These are phyloP conservation scores for Drosophila insularis DNA, from an alignment of 1,140 invertebrate genomes.

Conservation along the genomic window DNA sequence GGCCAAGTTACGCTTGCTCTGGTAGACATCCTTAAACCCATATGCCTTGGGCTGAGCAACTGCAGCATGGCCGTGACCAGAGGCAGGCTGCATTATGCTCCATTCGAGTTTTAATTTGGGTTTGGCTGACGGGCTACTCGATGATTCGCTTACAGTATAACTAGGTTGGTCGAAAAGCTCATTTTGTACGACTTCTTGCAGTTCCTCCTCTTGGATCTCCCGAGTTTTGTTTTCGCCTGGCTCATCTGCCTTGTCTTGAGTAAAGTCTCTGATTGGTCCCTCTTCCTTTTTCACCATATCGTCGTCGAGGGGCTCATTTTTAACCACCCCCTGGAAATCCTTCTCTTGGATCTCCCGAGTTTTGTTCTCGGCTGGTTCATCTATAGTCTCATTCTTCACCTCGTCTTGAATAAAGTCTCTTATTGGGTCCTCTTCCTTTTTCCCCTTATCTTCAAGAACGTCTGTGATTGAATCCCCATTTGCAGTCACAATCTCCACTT, in stretches of 20 bases:
- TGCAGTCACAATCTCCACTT: neutral
- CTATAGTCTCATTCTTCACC: neutral
- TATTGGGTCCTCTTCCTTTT: neutral
- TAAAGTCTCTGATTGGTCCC: neutral
- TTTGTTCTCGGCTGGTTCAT: too few relatives aligned
- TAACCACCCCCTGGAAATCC: too few relatives aligned
- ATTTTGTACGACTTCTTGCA: neutral
- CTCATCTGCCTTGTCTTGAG: neutral
- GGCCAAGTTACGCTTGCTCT: slow-evolving; percentile 50
- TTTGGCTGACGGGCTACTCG: neutral
- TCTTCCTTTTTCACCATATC: neutral
- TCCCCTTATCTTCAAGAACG: neutral
- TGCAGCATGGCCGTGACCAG: neutral
- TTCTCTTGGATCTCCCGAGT: neutral
- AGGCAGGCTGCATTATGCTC: slow-evolving; percentile 10
- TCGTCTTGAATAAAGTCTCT: neutral
- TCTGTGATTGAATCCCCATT: too few relatives aligned
- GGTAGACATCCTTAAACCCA: slow-evolving; percentile 47
- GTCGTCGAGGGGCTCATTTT: neutral
- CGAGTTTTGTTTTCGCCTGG: neutral
- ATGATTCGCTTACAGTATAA: neutral
- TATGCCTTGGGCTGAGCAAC: slow-evolving; percentile 46
- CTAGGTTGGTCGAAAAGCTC: too few relatives aligned
- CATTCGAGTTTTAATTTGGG: slow-evolving; percentile 39
- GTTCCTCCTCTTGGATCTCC: neutral